phyloP scores from a whole-genome alignment of 2,113 vertebrate species.

The Plestiodon gilberti region DNA sequence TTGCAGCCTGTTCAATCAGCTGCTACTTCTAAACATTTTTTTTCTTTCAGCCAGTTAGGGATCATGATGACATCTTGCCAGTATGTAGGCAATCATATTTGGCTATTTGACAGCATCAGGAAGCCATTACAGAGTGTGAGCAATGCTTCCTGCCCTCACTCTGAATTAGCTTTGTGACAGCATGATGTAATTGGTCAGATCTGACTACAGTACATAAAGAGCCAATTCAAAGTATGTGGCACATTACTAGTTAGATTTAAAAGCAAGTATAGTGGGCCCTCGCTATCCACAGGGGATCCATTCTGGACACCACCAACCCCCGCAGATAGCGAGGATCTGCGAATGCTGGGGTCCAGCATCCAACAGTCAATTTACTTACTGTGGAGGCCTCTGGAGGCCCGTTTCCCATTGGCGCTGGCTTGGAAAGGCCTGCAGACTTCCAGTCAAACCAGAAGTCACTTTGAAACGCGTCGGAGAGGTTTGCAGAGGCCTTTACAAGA shows the following conservation, averaged over 20 bases:
- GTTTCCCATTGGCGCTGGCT: too few species aligned
- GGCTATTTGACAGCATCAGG: background rate
- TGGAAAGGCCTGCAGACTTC: too few species aligned
- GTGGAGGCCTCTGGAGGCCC: too few species aligned
- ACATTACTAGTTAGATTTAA: background rate
- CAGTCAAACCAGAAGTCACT: too few species aligned
- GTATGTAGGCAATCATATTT: background rate
- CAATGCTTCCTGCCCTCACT: background rate
- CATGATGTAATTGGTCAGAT: background rate
- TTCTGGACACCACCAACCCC: background rate
- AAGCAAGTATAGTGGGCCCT: background rate
- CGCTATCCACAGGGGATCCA: too few species aligned
- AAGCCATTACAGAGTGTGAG: background rate
- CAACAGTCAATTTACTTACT: too few species aligned
- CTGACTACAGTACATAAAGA: too few species aligned
- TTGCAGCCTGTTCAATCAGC: background rate
- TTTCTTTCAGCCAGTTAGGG: background rate
- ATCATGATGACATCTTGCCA: background rate
- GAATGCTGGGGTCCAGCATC: too few species aligned
- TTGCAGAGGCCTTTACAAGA: too few species aligned
- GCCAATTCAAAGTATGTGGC: background rate
- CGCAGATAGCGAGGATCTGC: background rate
- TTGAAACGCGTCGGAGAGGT: too few species aligned
- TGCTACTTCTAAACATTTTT: background rate
- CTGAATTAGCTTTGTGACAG: background rate